Percentiles rank a stretch among this genome's conserved stretches.
Evolutionary conservation across 2,797 vertebrate species (phyloP).

Genomic region (Tokudaia muenninki): DNA sequence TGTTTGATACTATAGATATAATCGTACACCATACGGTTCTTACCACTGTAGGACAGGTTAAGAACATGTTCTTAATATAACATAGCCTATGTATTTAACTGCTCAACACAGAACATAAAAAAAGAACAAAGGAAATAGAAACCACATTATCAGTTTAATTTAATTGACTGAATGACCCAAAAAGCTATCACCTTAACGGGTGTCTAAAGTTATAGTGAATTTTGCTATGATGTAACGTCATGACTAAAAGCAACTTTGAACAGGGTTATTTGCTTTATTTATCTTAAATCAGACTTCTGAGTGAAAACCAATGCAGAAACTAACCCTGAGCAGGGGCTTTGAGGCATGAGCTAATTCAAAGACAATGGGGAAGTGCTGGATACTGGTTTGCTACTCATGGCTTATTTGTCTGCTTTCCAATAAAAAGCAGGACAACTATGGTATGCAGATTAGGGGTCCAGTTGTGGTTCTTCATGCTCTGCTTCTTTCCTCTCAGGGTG

Average conservation of each 20-base stretch:
- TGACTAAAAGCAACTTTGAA: neutral
- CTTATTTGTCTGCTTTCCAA: neutral
- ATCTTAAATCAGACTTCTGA: neutral
- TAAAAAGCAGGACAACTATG: rapidly evolving
- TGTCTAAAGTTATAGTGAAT: neutral
- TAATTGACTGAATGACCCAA: neutral
- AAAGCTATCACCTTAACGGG: neutral
- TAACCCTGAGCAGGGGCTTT: neutral
- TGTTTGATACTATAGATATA: neutral
- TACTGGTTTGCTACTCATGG: neutral
- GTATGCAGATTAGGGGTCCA: neutral
- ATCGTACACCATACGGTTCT: neutral
- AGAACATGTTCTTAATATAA: conserved; percentile 4
- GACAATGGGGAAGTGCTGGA: neutral
- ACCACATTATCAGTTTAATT: conserved; percentile 61
- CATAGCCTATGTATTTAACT: conserved; percentile 55
- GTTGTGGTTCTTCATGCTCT: neutral
- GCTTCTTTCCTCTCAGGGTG: neutral
- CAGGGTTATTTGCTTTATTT: neutral
- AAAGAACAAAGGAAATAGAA: neutral
- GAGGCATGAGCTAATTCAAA: neutral
- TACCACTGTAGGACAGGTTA: conserved; percentile 25
- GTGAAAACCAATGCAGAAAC: too few relatives aligned
- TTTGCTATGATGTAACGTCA: too few relatives aligned
- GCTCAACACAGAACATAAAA: conserved; percentile 25